Conservation (phyloP, 2,888 invertebrate genomes). For the Petrolisthes manimaculis region DNA sequence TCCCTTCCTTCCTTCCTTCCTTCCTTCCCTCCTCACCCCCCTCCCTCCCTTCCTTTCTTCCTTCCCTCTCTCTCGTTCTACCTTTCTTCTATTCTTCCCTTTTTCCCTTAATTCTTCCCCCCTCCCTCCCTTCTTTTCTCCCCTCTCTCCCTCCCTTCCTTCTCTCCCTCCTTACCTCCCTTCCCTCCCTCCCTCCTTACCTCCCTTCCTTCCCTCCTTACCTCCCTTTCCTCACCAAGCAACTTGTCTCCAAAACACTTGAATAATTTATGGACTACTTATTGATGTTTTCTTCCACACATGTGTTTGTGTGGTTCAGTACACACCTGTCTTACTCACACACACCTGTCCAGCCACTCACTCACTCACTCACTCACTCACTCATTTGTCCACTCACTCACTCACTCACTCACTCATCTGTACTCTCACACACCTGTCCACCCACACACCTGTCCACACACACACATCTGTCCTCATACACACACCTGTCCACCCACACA, state of each 20-base stretch:
- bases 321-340: neutral
- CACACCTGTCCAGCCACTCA: neutral
- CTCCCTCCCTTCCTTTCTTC: no score
- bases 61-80: no score
- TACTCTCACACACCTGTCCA: no score
- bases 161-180: neutral
- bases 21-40: no score
- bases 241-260: conserved; percentile 1
- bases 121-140: neutral
- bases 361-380: neutral
- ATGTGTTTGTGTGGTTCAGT: no score
- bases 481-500: neutral
- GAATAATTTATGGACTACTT: neutral
- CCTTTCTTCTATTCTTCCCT: no score
- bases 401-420: no score
- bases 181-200: neutral
- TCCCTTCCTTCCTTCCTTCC: neutral
- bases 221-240: neutral
- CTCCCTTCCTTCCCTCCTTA: neutral
- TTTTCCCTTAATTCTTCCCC: no score
- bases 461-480: neutral
- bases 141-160: neutral
- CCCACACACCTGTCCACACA: no score
- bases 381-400: neutral
- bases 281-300: neutral